Percentiles rank a stretch among this genome's conserved stretches.
phyloP scores from a whole-genome alignment of 2,888 invertebrate species.

The Hipparchia sbordonii region DNA sequence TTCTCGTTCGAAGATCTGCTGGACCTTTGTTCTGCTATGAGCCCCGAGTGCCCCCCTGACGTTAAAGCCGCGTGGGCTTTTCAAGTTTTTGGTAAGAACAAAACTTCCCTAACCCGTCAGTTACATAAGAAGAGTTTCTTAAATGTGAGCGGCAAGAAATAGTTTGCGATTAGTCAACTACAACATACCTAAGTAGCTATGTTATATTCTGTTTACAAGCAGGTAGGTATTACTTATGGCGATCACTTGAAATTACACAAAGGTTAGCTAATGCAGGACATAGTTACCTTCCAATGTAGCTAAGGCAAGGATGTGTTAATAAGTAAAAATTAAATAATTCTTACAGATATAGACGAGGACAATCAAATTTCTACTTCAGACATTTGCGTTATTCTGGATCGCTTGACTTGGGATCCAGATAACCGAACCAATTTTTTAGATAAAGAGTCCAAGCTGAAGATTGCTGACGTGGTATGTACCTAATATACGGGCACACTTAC shows the following conservation, averaged over 20 bases:
- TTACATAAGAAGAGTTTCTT: too few relatives aligned
- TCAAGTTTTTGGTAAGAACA: constrained; percentile 85
- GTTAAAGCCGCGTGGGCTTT: constrained; percentile 92
- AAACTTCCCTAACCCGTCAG: too few relatives aligned
- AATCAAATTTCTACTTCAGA: constrained; percentile 83
- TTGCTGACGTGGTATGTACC: constrained; percentile 80
- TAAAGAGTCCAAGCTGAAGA: constrained; percentile 71
- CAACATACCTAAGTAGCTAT: too few relatives aligned
- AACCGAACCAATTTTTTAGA: constrained; percentile 61
- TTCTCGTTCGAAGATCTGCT: constrained; percentile 91
- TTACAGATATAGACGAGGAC: constrained; percentile 84
- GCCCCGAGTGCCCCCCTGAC: constrained; percentile 86
- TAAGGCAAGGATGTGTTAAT: too few relatives aligned
- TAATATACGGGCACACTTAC: not conserved
- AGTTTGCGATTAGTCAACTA: too few relatives aligned
- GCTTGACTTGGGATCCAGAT: constrained; percentile 67
- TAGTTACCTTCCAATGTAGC: not conserved
- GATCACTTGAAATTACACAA: too few relatives aligned
- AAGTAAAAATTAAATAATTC: not conserved
- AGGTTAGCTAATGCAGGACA: too few relatives aligned
- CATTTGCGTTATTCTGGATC: constrained; percentile 78
- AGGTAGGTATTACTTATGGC: too few relatives aligned
- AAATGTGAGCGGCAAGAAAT: too few relatives aligned
- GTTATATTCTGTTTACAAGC: too few relatives aligned
- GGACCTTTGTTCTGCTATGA: constrained; percentile 90